phyloP scores from a whole-genome alignment of 2,888 invertebrate species.

The Pollenia griseotomentosa region DNA sequence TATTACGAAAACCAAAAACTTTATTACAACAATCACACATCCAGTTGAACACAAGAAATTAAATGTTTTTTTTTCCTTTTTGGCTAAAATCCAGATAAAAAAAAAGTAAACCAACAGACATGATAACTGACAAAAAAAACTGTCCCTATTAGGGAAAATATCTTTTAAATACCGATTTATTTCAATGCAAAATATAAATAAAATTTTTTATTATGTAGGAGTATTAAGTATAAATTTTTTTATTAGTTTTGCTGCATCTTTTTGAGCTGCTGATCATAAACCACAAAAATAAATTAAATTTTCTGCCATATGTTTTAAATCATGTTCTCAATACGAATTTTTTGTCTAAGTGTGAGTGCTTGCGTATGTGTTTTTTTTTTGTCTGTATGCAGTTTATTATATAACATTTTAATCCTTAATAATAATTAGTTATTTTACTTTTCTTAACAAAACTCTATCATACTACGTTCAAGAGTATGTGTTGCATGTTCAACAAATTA shows the following conservation, averaged over 20 bases:
- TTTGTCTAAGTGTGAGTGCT: background rate
- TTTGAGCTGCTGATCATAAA: constrained; percentile 27
- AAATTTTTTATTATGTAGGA: background rate
- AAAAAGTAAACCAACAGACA: background rate
- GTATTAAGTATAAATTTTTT: background rate
- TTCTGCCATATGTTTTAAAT: constrained; percentile 64
- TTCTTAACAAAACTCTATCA: constrained; percentile 30
- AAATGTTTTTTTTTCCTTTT: background rate
- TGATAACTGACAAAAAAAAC: background rate
- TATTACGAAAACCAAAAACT: constrained; percentile 20
- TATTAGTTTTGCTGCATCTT: background rate
- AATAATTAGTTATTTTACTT: constrained; percentile 59
- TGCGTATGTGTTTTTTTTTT: background rate
- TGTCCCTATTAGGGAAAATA: background rate
- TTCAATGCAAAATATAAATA: constrained; percentile 30
- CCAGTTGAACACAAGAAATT: constrained; percentile 1
- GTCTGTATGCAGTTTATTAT: constrained; percentile 51
- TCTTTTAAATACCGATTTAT: background rate
- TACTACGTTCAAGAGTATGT: background rate
- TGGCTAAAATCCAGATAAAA: constrained; percentile 8
- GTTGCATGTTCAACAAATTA: constrained; percentile 2
- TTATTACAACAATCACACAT: constrained; percentile 31
- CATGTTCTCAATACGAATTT: constrained; percentile 59
- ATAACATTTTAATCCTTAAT: constrained; percentile 68
- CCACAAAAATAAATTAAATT: constrained; percentile 26